phyloP scores from a whole-genome alignment of 2,113 vertebrate genomes.

The Meleagris gallopavo region DNA sequence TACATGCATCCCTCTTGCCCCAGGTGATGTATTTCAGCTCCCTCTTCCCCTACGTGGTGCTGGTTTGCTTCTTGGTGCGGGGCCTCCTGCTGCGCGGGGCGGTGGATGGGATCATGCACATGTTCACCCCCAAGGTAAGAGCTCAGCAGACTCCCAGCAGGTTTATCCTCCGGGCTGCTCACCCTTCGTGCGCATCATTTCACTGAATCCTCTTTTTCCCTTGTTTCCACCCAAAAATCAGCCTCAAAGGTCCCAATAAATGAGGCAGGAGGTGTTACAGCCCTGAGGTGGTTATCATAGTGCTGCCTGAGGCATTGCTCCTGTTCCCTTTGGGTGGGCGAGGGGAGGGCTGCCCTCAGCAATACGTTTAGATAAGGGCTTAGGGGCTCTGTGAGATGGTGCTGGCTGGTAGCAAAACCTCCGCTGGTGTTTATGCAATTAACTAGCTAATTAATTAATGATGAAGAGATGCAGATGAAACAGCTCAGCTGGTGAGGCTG shows the following conservation, averaged over 20 bases:
- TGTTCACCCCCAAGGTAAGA: constrained; percentile 98
- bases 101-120: constrained; percentile 94
- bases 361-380: background rate
- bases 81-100: constrained; percentile 92
- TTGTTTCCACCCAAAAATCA: background rate
- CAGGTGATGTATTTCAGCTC: constrained; percentile 99
- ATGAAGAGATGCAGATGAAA: constrained; percentile 36
- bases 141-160: background rate
- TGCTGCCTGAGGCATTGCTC: background rate
- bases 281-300: background rate
- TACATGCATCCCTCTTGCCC: background rate
- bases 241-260: background rate
- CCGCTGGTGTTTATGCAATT: constrained; percentile 9
- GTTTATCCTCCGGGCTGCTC: background rate
- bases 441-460: constrained; percentile 46
- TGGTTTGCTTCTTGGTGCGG: constrained; percentile 96
- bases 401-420: background rate
- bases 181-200: background rate
- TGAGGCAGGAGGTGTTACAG: background rate
- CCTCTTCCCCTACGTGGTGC: constrained; percentile 96
- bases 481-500: background rate
- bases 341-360: background rate
- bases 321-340: background rate
- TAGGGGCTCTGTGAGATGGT: background rate
- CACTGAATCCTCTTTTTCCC: background rate